Evolutionary conservation across 2,113 vertebrate genomes (phyloP).

Genomic region (Chiloscyllium plagiosum): DNA sequence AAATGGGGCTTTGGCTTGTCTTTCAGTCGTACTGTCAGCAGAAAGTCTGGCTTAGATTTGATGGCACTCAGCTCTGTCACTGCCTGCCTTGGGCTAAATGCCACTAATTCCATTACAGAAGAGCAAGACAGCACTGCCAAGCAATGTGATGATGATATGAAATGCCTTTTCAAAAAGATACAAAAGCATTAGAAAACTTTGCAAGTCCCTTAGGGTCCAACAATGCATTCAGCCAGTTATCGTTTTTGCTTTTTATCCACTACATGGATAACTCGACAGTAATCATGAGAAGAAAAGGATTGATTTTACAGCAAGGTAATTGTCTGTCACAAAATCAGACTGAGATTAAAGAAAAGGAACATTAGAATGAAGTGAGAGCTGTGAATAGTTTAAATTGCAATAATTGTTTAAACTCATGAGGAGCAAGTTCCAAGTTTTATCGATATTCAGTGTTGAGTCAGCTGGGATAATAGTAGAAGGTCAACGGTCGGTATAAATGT

Average conservation of each 20-base stretch:
- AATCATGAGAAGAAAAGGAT: constrained; percentile 20
- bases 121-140: constrained; percentile 2
- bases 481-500: background rate
- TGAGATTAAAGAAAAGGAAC: background rate
- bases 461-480: background rate
- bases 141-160: constrained; percentile 19
- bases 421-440: background rate
- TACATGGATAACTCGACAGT: background rate
- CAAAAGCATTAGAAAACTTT: constrained; percentile 13
- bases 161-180: constrained; percentile 13
- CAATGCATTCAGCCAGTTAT: constrained; percentile 1
- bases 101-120: constrained; percentile 26
- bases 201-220: constrained; percentile 23
- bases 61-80: constrained; percentile 19
- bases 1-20: background rate
- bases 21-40: background rate
- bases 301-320: constrained; percentile 19
- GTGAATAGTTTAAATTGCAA: constrained; percentile 7
- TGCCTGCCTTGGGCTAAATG: constrained; percentile 3
- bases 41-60: constrained; percentile 1
- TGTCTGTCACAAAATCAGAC: constrained; percentile 20
- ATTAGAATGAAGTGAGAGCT: background rate
- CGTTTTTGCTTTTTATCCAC: constrained; percentile 17
- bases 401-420: background rate
- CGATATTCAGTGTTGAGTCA: background rate